Base-by-base conservation (phyloP, 2,113 vertebrate genomes). In the Anarhynchus alexandrinus region DNA sequence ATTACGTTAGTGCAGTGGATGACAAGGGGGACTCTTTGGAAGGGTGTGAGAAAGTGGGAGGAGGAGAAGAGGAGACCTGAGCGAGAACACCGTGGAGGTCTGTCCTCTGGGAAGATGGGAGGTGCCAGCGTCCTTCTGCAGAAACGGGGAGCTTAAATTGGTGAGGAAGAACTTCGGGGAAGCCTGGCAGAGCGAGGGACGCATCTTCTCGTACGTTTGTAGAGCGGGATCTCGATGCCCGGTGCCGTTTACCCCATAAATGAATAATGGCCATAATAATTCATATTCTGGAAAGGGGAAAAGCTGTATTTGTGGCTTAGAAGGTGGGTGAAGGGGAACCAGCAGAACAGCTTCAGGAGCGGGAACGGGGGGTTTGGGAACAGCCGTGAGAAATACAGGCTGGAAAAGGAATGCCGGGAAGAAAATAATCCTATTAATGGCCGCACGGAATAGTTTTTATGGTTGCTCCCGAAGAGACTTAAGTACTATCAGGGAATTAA, bases 201-300 rank as follows among this genome's bases (percentile, higher is more conserved):
- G 1, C 0, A 0, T 11, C 17, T 57, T 58, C 15, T 21, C 2
- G 11, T 4, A 2, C 64, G 77, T 15, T 19, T 64, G 14, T 23
- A 16, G 17, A 61, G 59, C 65, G 20, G 62, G 20, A 15, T n/a
- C 57, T 64, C 29, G 1, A 8, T 8, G 14, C 57, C 45, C 7
- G 27, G 9, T 15, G 34, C 27, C 51, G 8, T 6, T 70, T 12
- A 5, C 49, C 6, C 49, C 11, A 23, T 29, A 1, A 20, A 9
- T 36, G 25, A 26, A 5, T 13, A 20, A 36, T 2, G 12, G 61
- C 71, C 15, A 1, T 5, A 3, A 15, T 3, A 27, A 30, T 45
- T 38, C 21, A 0, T 9, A 1, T 8, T 57, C 30, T 42, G 55
- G 64, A 15, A 36, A 17, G 51, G 47, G 73, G 47, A 21, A 29